Base-by-base conservation (phyloP, 2,113 vertebrate genomes). In the Protobothrops mucrosquamatus region DNA sequence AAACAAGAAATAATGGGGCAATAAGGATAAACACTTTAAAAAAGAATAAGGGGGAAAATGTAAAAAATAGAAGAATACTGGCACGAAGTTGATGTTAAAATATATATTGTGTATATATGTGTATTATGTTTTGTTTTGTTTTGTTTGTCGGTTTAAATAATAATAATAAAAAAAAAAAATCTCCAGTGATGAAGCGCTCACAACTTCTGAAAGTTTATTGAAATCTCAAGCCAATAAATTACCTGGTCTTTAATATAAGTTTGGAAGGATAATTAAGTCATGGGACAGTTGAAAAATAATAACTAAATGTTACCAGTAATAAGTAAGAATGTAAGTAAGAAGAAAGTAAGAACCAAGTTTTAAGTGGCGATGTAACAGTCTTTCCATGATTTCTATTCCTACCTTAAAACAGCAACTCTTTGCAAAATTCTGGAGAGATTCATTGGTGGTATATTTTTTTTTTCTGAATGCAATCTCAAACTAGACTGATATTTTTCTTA, bases 401-500 rank as follows among this genome's bases (percentile, higher is more conserved):
- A 24, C 55, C 12, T 93, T 4, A 34, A 87, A 56, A 64, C 9
- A 34, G 29, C 10, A 48, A 69, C 8, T 46, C 46, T 29, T 88
- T 9, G 14, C 34, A 55, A 93, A 22, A 89, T 92, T 94, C 0
- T 0, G 93, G 93, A n/a, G 29, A 86, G 3, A 85, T 94, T 39
- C n/a, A 4, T 54, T 94, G 93, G 59, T 59, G 89, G 91, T 94
- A 74, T 89, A 87, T 92, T 92, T 91, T 56, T 93, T 15, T 4
- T n/a, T 52, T 20, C 46, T 91, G 4, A 34, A 90, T 34, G 52
- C 46, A 2, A 7, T 26, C 0, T 90, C 48, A 92, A 87, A 46
- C 5, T 87, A 90, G 39, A 89, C 74, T 93, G 96, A 93, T 91
- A 51, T 24, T 95, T 94, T 90, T 94, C n/a, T 74, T n/a, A 94